Percentiles rank a stretch among this genome's conserved stretches.
Evolutionary conservation across 2,888 invertebrate genomes (phyloP).

Genomic region (Gasteruption jaculator): DNA sequence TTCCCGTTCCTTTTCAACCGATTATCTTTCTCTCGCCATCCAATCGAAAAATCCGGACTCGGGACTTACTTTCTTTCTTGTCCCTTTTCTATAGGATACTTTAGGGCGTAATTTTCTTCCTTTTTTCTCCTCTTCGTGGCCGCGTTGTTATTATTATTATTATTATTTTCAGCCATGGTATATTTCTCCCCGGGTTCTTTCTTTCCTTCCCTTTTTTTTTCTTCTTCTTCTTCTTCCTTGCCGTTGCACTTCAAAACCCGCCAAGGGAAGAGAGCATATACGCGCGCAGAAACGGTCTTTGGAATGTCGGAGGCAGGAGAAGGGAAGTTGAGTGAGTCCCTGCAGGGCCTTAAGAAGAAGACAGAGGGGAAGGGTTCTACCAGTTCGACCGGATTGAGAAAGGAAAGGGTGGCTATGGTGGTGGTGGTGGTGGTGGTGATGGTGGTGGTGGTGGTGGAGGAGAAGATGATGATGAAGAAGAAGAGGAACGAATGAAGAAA

Average conservation of each 20-base stretch:
- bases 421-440: slow-evolving; percentile 1
- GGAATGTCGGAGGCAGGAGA: slow-evolving; percentile 52
- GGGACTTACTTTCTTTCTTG: slow-evolving; percentile 14
- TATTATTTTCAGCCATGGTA: slow-evolving; percentile 37
- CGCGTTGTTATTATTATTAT: slow-evolving; percentile 20
- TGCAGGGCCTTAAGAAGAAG: slow-evolving; percentile 56
- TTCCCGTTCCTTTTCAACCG: slow-evolving; percentile 24
- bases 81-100: slow-evolving; percentile 14
- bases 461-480: slow-evolving; percentile 5
- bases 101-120: slow-evolving; percentile 11
- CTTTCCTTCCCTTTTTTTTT: slow-evolving; percentile 14
- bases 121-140: slow-evolving; percentile 4
- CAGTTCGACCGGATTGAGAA: slow-evolving; percentile 44
- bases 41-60: slow-evolving; percentile 16
- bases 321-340: slow-evolving; percentile 24
- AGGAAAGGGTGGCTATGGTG: too few relatives aligned
- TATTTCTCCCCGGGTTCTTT: slow-evolving; percentile 21
- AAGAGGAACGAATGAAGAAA: slow-evolving; percentile 16
- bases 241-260: slow-evolving; percentile 44
- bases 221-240: too few relatives aligned
- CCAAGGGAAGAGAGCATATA: slow-evolving; percentile 19
- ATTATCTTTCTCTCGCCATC: slow-evolving; percentile 24
- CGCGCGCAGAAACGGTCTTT: too few relatives aligned
- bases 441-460: neutral
- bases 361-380: slow-evolving; percentile 57